Conservation (phyloP, 2,888 invertebrate genomes). For the Silvanus unidentatus region DNA sequence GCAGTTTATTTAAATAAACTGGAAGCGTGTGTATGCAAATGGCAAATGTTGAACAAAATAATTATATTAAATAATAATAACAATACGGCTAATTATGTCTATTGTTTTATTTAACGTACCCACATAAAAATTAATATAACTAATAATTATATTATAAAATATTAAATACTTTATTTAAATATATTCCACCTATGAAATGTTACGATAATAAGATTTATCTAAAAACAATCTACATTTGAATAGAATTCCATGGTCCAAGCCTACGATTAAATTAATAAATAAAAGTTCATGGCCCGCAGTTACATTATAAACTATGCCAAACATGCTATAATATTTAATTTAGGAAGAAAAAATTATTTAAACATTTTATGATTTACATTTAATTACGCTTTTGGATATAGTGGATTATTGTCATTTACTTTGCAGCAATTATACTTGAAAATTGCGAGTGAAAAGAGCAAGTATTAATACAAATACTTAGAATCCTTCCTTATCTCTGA, state of each 20-base stretch:
- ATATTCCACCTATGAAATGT: conserved; percentile 15
- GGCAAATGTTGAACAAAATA: no score
- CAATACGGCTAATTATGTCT: conserved; percentile 2
- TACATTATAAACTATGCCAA: conserved; percentile 1
- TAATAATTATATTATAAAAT: conserved; percentile 2
- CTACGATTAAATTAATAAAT: conserved; percentile 23
- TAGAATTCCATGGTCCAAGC: conserved; percentile 20
- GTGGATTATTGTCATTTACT: no score
- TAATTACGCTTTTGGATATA: no score
- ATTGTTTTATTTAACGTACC: background rate
- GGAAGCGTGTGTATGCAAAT: no score
- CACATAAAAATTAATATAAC: conserved; percentile 2
- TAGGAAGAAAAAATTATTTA: conserved; percentile 4
- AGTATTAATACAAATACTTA: no score
- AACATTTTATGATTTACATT: no score
- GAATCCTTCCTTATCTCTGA: conserved; percentile 7
- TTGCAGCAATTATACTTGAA: no score
- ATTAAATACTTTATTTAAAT: conserved; percentile 8
- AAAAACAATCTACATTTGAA: conserved; percentile 21
- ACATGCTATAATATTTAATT: conserved; percentile 10
- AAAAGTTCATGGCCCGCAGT: conserved; percentile 18
- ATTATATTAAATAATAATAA: no score
- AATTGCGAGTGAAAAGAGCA: no score
- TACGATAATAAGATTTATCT: conserved; percentile 13
- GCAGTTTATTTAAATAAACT: no score